Percentiles rank a stretch among this genome's conserved stretches.
phyloP scores from a whole-genome alignment of 2,888 invertebrate genomes.

The Cheilosia pagana region DNA sequence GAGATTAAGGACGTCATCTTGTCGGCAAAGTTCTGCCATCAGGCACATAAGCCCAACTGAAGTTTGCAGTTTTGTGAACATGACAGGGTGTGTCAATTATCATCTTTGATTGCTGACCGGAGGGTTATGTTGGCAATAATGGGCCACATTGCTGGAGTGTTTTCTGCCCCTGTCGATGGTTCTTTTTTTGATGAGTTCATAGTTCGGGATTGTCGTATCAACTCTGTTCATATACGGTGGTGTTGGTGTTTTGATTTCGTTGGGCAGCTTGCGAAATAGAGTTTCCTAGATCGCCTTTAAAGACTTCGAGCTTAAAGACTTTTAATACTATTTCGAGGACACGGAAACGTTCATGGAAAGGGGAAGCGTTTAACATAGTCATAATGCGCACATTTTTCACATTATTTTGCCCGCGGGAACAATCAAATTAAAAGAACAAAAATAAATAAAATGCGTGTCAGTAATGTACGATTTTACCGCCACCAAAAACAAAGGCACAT shows the following conservation, averaged over 20 bases:
- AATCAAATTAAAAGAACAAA: conserved; percentile 28
- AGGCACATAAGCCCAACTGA: not conserved
- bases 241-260: not conserved
- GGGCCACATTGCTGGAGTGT: conserved; percentile 9
- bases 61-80: conserved; percentile 46
- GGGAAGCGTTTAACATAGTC: conserved; percentile 1
- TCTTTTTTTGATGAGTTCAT: not conserved
- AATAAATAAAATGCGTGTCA: conserved; percentile 32
- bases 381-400: conserved; percentile 17
- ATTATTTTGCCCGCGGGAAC: conserved; percentile 44
- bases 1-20: conserved; percentile 41
- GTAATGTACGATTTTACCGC: conserved; percentile 25
- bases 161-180: not conserved
- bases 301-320: too few relatives aligned
- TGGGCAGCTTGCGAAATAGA: not conserved
- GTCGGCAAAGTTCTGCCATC: conserved; percentile 6
- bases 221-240: too few relatives aligned
- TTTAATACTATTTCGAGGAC: not conserved
- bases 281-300: not conserved
- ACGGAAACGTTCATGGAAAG: not conserved
- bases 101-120: conserved; percentile 48
- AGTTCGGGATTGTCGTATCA: conserved; percentile 7
- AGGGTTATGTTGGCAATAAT: conserved; percentile 10
- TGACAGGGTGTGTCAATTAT: conserved; percentile 53
- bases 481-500: conserved; percentile 23